These are phyloP conservation scores for Macrophya annulata DNA, from an alignment of 2,888 invertebrate species.

Conservation along the genomic window DNA sequence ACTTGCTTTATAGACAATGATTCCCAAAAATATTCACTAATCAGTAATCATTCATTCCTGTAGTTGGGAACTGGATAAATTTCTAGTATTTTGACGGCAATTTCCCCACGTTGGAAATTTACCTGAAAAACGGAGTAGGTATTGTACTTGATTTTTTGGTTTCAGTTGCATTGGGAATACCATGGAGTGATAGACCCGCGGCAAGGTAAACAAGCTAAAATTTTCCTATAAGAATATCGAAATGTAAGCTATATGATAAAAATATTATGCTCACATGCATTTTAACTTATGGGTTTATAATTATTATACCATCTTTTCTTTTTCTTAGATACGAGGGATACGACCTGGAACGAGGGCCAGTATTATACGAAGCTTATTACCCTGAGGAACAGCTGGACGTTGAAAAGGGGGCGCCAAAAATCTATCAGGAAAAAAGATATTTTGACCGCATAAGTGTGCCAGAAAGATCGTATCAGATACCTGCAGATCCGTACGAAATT, in stretches of 20 bases:
- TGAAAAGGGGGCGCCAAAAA: constrained; percentile 40
- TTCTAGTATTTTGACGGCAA: neutral
- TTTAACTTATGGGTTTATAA: neutral
- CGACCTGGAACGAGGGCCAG: constrained; percentile 69
- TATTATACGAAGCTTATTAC: constrained; percentile 74
- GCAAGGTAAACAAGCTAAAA: constrained; percentile 31
- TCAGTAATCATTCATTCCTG: neutral
- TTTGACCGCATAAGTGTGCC: constrained; percentile 62
- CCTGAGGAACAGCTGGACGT: constrained; percentile 63
- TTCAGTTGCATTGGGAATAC: constrained; percentile 40
- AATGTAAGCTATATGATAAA: neutral
- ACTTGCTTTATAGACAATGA: neutral
- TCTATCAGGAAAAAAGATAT: constrained; percentile 61
- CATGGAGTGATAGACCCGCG: constrained; percentile 39
- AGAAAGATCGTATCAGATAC: constrained; percentile 67
- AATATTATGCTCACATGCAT: no score
- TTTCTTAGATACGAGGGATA: constrained; percentile 66
- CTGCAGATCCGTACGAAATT: constrained; percentile 55
- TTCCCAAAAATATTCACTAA: neutral
- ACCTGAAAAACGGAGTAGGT: neutral
- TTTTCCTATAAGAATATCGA: neutral
- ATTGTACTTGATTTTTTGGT: neutral
- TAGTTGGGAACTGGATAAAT: neutral
- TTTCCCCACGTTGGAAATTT: neutral
- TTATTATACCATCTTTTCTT: constrained; percentile 10